Evolutionary conservation across 2,888 invertebrate genomes (phyloP), one percentile per base, ranked within the genome.

Genomic region (Mechanitis mazaeus): DNA sequence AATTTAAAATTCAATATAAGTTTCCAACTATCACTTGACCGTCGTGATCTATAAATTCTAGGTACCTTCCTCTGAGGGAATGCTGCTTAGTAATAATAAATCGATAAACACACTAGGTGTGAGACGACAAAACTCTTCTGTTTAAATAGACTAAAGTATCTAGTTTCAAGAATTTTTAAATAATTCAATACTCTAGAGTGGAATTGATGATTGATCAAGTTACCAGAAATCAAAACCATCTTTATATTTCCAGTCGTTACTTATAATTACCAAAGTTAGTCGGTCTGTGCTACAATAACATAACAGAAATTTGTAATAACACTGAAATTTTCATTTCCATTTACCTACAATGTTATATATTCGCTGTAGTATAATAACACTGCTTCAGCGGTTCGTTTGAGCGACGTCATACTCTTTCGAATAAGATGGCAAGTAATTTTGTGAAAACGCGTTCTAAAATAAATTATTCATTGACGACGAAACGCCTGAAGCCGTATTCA

Each of bases 401-500:
- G 74, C 70, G 72, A 75, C 75, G 75, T 77, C 79, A 78, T 78
- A 84, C 79, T 83, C 83, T 83, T 81, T 83, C 81, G 79, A 83
- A 86, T 84, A 83, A 83, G 81, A 86, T 79, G 80, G 83, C 82
- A 83, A 87, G 89, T 87, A 89, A 89, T 89, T 89, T 89, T 78
- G 81, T 79, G 84, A 85, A 84, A 85, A 87, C 82, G 83, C 83
- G 84, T 85, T 85, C 84, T 80, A 84, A 87, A 83, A 90, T 90
- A 90, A 89, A 89, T 90, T 88, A 90, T 89, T 90, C 89, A 90
- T 88, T 77, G 84, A 83, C 86, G 87, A 87, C 87, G 88, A 87
- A 88, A 86, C 83, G 88, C 88, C 86, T 79, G 79, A 81, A 85
- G 87, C 80, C 86, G 87, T 87, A 88, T 89, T 90, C 87, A 89